These are phyloP conservation scores for Hydriomena furcata DNA, from an alignment of 2,888 invertebrate species.

Conservation along the genomic window DNA sequence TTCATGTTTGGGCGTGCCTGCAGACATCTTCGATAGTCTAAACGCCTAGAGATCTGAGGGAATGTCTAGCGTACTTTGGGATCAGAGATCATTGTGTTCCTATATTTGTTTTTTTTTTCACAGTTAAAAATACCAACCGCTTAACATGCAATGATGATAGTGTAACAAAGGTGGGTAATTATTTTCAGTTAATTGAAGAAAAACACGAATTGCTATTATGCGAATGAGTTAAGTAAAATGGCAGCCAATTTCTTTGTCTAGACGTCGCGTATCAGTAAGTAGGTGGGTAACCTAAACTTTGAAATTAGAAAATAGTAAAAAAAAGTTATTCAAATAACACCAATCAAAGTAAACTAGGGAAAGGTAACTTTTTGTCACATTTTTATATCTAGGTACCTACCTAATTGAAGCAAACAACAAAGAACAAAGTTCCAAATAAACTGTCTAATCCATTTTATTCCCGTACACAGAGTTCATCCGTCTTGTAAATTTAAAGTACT, in stretches of 20 bases:
- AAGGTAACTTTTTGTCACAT: not conserved
- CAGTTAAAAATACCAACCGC: too few relatives aligned
- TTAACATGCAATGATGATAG: not conserved
- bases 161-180: not conserved
- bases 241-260: not conserved
- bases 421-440: conserved; percentile 18
- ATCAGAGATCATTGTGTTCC: too few relatives aligned
- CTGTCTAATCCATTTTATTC: conserved; percentile 11
- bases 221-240: not conserved
- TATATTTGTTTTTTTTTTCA: too few relatives aligned
- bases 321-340: not conserved
- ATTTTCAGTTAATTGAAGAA: not conserved
- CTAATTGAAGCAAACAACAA: too few relatives aligned
- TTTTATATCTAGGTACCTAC: too few relatives aligned
- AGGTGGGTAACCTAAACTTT: too few relatives aligned
- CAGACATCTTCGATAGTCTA: too few relatives aligned
- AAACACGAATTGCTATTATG: not conserved
- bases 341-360: not conserved
- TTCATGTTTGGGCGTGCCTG: too few relatives aligned
- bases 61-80: too few relatives aligned
- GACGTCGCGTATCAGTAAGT: not conserved
- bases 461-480: conserved; percentile 1
- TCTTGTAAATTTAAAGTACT: conserved; percentile 17
- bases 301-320: too few relatives aligned
- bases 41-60: too few relatives aligned